A percentile compares a stretch with the other conserved stretches of the same genome.
Evolutionary conservation across 30 jellyfish, hydroid and myxozoan species (phyloP).

Genomic region (Sanderia malayensis): DNA sequence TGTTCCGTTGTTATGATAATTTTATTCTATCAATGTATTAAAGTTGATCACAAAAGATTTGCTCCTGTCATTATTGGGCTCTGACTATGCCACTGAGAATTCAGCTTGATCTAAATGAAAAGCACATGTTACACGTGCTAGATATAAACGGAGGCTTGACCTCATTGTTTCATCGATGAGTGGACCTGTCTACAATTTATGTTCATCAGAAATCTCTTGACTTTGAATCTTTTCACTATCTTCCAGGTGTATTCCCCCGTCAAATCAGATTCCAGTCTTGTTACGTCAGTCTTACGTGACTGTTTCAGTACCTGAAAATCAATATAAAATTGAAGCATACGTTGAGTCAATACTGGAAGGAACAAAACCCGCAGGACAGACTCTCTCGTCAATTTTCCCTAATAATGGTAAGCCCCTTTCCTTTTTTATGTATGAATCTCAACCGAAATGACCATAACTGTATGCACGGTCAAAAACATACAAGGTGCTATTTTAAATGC

Average conservation of each 20-base stretch:
- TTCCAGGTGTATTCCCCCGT: slow-evolving; percentile 56
- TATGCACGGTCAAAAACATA: too few relatives aligned
- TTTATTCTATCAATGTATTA: too few relatives aligned
- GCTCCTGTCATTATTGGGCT: background rate
- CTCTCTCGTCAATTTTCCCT: slow-evolving; percentile 13
- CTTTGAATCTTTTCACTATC: too few relatives aligned
- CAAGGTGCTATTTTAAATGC: too few relatives aligned
- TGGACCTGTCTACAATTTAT: background rate
- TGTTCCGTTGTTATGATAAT: too few relatives aligned
- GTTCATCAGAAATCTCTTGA: background rate
- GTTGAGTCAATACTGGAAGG: slow-evolving; percentile 53
- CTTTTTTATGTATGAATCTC: too few relatives aligned
- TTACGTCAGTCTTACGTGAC: slow-evolving; percentile 32
- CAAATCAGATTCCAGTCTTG: slow-evolving; percentile 65
- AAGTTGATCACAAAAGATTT: background rate
- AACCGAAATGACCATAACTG: too few relatives aligned
- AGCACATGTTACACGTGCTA: background rate
- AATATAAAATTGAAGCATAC: slow-evolving; percentile 40
- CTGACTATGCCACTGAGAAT: background rate
- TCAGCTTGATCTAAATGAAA: background rate
- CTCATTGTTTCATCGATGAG: too few relatives aligned
- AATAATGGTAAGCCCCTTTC: slow-evolving; percentile 14
- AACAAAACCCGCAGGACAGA: slow-evolving; percentile 36
- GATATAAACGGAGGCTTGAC: background rate
- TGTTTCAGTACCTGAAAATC: slow-evolving; percentile 6